Conservation (phyloP, 2,113 vertebrate genomes). For the Leptocoma aspasia region DNA sequence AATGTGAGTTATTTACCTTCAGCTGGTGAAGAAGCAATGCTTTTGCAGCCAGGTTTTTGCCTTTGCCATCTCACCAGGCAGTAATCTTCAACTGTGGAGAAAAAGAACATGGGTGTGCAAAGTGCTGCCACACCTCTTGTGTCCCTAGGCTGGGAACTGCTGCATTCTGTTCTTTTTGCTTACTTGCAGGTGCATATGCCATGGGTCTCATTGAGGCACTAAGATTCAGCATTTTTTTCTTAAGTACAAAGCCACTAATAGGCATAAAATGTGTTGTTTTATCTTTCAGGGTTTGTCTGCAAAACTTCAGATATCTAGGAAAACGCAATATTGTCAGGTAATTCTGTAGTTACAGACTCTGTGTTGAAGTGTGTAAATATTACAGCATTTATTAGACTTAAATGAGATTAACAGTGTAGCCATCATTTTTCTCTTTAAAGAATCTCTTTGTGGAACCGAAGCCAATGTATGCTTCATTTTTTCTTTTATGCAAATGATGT, state of each 20-base stretch:
- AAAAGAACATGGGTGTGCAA: background rate
- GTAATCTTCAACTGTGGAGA: background rate
- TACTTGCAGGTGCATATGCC: background rate
- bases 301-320: slow-evolving; percentile 96
- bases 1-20: background rate
- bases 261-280: background rate
- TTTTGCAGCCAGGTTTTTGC: background rate
- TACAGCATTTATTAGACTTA: background rate
- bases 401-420: background rate
- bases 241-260: background rate
- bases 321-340: slow-evolving; percentile 97
- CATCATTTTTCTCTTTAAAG: background rate
- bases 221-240: background rate
- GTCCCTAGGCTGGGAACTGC: background rate
- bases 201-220: background rate
- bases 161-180: background rate
- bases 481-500: background rate
- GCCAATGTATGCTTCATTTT: background rate
- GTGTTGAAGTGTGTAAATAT: background rate
- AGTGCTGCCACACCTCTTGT: background rate
- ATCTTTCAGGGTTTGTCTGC: slow-evolving; percentile 89
- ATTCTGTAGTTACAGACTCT: background rate
- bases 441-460: background rate
- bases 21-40: background rate
- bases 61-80: background rate